Evolutionary conservation across 2,113 vertebrate genomes (phyloP).

Genomic region (Cheilinus undulatus): DNA sequence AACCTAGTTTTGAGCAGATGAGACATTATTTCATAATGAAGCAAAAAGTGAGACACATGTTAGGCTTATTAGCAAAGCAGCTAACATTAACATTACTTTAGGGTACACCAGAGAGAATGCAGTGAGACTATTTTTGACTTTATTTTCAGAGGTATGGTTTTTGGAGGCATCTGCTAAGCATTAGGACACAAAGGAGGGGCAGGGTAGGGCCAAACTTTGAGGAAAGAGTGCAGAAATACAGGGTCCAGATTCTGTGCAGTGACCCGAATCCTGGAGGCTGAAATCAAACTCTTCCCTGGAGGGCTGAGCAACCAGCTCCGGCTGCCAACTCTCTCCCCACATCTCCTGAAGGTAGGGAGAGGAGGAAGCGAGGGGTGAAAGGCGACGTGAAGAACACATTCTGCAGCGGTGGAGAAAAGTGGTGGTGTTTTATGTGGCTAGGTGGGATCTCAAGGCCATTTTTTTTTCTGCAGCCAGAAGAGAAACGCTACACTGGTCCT

Average conservation of each 20-base stretch:
- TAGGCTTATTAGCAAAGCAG: background rate
- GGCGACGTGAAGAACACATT: conserved; percentile 10
- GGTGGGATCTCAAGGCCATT: conserved; percentile 27
- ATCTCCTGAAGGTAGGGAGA: conserved; percentile 31
- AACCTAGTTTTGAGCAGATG: background rate
- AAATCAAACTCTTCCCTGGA: conserved; percentile 68
- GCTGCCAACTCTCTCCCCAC: conserved; percentile 52
- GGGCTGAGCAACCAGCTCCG: conserved; percentile 33
- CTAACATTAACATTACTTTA: conserved; percentile 12
- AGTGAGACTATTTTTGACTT: conserved; percentile 46
- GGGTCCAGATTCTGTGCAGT: conserved; percentile 47
- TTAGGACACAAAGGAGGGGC: conserved; percentile 47
- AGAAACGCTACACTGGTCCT: conserved; percentile 4
- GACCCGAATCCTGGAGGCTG: conserved; percentile 63
- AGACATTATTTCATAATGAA: background rate
- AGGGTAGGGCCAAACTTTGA: conserved; percentile 3
- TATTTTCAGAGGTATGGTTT: conserved; percentile 34
- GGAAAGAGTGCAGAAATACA: conserved; percentile 31
- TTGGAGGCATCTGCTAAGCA: conserved; percentile 70
- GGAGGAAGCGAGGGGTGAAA: conserved; percentile 40
- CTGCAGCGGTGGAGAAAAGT: conserved; percentile 13
- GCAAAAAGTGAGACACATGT: background rate
- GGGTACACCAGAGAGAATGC: background rate
- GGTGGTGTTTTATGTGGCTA: conserved; percentile 20
- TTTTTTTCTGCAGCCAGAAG: background rate